These are phyloP conservation scores for Grammomys dolichurus DNA, from an alignment of 2,113 vertebrate species.

Conservation along the genomic window DNA sequence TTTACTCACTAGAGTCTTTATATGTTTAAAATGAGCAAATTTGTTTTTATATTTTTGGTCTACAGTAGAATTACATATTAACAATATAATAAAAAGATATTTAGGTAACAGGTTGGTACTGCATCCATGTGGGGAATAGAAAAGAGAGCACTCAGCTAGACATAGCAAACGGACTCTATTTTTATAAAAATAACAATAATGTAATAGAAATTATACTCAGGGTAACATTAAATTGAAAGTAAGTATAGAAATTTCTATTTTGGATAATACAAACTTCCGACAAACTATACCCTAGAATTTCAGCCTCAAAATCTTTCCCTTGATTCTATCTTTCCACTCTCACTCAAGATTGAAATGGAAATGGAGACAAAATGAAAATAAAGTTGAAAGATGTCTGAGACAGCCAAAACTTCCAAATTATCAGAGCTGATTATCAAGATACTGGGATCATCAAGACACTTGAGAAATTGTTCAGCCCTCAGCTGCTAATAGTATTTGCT, in stretches of 20 bases:
- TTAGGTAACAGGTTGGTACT: constrained; percentile 86
- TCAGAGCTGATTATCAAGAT: constrained; percentile 64
- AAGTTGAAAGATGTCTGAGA: constrained; percentile 61
- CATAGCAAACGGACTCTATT: constrained; percentile 81
- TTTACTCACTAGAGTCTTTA: constrained; percentile 85
- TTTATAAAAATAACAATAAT: constrained; percentile 84
- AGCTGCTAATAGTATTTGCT: constrained; percentile 23
- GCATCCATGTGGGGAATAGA: constrained; percentile 83
- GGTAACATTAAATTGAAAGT: constrained; percentile 81
- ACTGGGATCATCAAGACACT: constrained; percentile 40
- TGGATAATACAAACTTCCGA: constrained; percentile 78
- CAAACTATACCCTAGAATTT: constrained; percentile 79
- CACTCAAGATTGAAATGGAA: constrained; percentile 72
- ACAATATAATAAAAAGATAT: constrained; percentile 86
- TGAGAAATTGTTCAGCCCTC: constrained; percentile 49
- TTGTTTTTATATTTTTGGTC: constrained; percentile 89
- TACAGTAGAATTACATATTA: constrained; percentile 91
- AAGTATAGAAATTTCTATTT: constrained; percentile 76
- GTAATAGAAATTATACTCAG: constrained; percentile 74
- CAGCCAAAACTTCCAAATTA: constrained; percentile 65
- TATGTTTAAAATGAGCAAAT: constrained; percentile 85
- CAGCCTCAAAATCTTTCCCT: constrained; percentile 66
- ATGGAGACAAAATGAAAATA: constrained; percentile 74
- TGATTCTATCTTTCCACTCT: constrained; percentile 71
- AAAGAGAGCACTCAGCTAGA: constrained; percentile 80